Evolutionary conservation across 2,113 vertebrate species (phyloP), one percentile per base, ranked within the genome.

Genomic region (Zosterops japonicus): DNA sequence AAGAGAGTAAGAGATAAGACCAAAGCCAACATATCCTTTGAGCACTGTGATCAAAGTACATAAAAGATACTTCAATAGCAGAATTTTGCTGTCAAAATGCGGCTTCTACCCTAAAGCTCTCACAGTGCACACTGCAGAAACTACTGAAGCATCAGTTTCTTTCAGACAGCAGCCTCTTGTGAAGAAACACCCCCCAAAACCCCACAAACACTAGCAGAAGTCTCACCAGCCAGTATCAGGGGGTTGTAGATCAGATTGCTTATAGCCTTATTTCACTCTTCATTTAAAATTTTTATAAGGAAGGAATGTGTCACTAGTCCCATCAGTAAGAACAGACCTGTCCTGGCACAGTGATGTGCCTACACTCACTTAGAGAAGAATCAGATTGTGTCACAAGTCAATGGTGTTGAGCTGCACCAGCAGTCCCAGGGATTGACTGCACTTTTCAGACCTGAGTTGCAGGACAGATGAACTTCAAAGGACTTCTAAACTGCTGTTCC

Each of bases 1-100:
- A 80, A 69, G 31, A 71, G n/a, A 80, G 49, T 78, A 72, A 89
- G 60, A 87, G 86, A 93, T 92, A 96, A 97, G 65, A 76, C 61
- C 53, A 75, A 95, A 94, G 60, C 53, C 76, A 87, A 74, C 33
- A 68, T 18, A 88, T 47, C 35, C 71, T 94, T 90, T 90, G 79
- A 95, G 63, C 53, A 36, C 47, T 12, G 39, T 84, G 94, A 90
- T 96, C 82, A 94, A 87, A 95, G 74, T 44, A 87, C n/a, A 10
- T 46, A 47, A 75, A 59, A 77, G 35, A 89, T 36, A 36, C 49
- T 90, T 83, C 75, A 86, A 18, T 20, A 50, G 20, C 83, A 63
- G 35, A 78, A 59, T 63, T 86, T 53, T 80, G 67, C 92, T 83
- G 71, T 93, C 79, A 92, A 70, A 95, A 91, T 47, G 27, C 63